These are phyloP conservation scores for Erythrocercus mccallii DNA, from an alignment of 2,113 vertebrate genomes.

Conservation along the genomic window DNA sequence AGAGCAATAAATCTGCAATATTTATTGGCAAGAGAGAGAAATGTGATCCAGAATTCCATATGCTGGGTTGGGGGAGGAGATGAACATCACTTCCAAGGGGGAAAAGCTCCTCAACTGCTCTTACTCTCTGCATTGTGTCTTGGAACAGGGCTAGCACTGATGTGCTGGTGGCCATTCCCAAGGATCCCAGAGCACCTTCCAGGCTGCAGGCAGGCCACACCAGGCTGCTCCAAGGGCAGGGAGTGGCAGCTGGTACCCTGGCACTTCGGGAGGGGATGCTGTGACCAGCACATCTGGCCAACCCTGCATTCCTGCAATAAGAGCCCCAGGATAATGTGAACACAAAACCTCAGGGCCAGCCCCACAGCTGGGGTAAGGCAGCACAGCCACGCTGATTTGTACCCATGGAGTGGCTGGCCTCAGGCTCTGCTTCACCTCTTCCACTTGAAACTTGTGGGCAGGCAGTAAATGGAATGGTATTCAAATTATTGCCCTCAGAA, in stretches of 20 bases:
- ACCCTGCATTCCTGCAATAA: constrained; percentile 41
- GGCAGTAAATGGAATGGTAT: background rate
- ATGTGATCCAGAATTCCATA: constrained; percentile 64
- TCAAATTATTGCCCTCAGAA: constrained; percentile 8
- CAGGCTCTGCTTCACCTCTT: background rate
- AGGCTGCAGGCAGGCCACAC: background rate
- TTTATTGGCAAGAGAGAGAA: constrained; percentile 73
- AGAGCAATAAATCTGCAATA: constrained; percentile 66
- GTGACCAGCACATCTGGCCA: constrained; percentile 51
- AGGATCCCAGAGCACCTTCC: background rate
- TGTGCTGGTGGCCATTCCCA: background rate
- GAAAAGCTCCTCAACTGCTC: background rate
- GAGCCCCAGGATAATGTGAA: constrained; percentile 42
- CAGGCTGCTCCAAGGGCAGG: background rate
- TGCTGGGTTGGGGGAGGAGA: constrained; percentile 54
- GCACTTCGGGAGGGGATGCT: background rate
- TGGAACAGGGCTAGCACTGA: background rate
- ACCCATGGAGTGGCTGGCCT: background rate
- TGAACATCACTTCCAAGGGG: constrained; percentile 38
- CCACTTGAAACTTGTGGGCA: background rate
- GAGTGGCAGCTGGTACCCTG: constrained; percentile 22
- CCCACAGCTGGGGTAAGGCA: constrained; percentile 18
- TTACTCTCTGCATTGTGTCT: background rate
- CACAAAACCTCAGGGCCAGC: constrained; percentile 22
- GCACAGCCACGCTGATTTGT: constrained; percentile 11